Evolutionary conservation across 37 sponge, comb jelly and placozoan species (phyloP).

Genomic region (Eunapius fragilis): DNA sequence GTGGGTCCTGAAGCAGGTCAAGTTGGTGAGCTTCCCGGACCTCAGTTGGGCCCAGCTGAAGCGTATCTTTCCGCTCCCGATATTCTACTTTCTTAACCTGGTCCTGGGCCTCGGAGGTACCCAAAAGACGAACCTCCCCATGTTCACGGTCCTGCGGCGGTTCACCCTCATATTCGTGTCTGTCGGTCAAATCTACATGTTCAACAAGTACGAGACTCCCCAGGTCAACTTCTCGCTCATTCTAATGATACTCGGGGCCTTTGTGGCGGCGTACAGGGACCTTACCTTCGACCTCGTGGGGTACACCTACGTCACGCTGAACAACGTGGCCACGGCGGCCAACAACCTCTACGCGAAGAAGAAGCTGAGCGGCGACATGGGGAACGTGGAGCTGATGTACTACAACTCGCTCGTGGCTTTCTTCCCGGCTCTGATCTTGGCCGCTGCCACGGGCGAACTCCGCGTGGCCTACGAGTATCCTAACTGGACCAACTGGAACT

Average conservation of each 20-base stretch:
- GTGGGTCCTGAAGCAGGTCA: background rate
- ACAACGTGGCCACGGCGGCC: conserved; percentile 72
- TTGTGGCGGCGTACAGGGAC: conserved; percentile 78
- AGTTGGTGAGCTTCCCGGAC: conserved; percentile 47
- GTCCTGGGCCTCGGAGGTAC: conserved; percentile 79
- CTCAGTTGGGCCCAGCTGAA: conserved; percentile 20
- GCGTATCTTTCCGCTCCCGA: conserved; percentile 73
- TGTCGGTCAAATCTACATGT: conserved; percentile 61
- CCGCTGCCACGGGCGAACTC: conserved; percentile 62
- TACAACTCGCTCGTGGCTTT: conserved; percentile 73
- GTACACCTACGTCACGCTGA: conserved; percentile 64
- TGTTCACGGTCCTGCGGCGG: conserved; percentile 91
- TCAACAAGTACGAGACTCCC: conserved; percentile 55
- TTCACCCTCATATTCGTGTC: conserved; percentile 84
- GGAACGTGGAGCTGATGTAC: conserved; percentile 77
- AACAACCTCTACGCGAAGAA: conserved; percentile 76
- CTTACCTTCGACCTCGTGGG: conserved; percentile 71
- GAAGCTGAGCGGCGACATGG: conserved; percentile 67
- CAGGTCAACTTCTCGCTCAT: conserved; percentile 42
- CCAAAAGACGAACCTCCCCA: conserved; percentile 75
- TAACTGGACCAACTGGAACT: conserved; percentile 52
- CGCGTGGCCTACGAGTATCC: conserved; percentile 47
- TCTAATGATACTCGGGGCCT: conserved; percentile 76
- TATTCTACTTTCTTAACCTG: conserved; percentile 71
- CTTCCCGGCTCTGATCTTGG: conserved; percentile 40